Evolutionary conservation across 1,140 invertebrate genomes (phyloP), one percentile per base, ranked within the genome.

Genomic region (Bombyx mori): DNA sequence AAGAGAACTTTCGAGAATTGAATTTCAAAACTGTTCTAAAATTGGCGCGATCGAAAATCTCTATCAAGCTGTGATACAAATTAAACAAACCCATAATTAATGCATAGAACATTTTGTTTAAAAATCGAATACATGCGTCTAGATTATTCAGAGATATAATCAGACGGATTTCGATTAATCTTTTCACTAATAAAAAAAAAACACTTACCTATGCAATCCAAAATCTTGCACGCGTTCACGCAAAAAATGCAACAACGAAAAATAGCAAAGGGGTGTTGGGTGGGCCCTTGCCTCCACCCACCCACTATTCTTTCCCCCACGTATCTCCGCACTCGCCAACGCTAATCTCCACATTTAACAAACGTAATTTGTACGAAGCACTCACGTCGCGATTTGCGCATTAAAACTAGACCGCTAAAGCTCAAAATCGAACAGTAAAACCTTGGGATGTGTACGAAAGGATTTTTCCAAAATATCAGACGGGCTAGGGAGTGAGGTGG

Each of bases 281-380:
- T 78, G 79, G 71, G 60, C 61, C 60, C 63, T 60, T 52, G 62
- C 71, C 58, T 67, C 73, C 75, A 56, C 52, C 68, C 77, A 54
- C 71, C 79, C 69, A 71, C 70, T 47, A 59, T 61, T 57, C 47
- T 58, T 66, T 69, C 69, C 70, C 66, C 71, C 72, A 69, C 71
- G 69, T 84, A 82, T 85, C 80, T 81, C 73, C 78, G 72, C 77
- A 82, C 77, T 82, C 80, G 76, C 76, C 82, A 76, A 63, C 66
- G 73, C 72, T 86, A 86, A 86, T 86, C 81, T 79, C 54, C 67
- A 56, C 63, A 79, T 76, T 79, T 75, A 71, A 78, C 63, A 69
- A 82, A 85, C 67, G 80, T 75, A 76, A 73, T 81, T 79, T 82
- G 65, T 80, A 60, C 71, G 26, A 35, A 35, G 26, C 26, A 35